Base-by-base conservation (phyloP, 2,797 vertebrate genomes). In the Myotis findleyi region DNA sequence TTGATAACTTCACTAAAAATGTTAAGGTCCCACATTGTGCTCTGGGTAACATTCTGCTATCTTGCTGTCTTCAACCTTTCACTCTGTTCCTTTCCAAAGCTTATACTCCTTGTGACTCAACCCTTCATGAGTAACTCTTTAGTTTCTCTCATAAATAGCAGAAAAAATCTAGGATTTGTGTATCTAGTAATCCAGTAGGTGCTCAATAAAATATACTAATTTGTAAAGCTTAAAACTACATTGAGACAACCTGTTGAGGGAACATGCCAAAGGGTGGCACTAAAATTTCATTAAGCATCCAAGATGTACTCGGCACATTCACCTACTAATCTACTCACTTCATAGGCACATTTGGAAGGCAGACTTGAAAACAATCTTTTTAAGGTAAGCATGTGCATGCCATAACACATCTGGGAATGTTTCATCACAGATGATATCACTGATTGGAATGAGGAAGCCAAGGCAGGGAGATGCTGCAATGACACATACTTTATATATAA, bases 401-500 rank as follows among this genome's bases (percentile, higher is more conserved):
- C 92, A 68, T 14, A 44, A 62, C 71, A 72, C 73, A 90, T 87
- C 89, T 93, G 88, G 90, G 81, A 84, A 44, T 47, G 53, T 72
- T 66, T 92, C 84, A 49, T 95, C 79, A 88, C 36, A 80, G 38
- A 68, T 89, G 72, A 85, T 80, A 95, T 94, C 86, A 95, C 17
- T 91, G 79, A 73, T 21, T 44, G 27, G 76, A 71, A 76, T 91
- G 96, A 96, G 86, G 88, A 96, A 97, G 87, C 66, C 88, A 77
- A 14, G 41, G 71, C 85, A 87, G 55, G 88, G 25, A 84, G 53
- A 80, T 80, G 79, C 71, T 88, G 71, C 88, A 92, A 53, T 86
- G 95, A 96, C 84, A 89, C 82, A 82, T 92, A 92, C 69, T 97
- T 96, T 93, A 83, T 81, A 64, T 96, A 69, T 97, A 97, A 97